A percentile compares a stretch with the other conserved stretches of the same genome.
Evolutionary conservation across 2,888 invertebrate genomes (phyloP).

Genomic region (Rhimphoctona megacephalus): DNA sequence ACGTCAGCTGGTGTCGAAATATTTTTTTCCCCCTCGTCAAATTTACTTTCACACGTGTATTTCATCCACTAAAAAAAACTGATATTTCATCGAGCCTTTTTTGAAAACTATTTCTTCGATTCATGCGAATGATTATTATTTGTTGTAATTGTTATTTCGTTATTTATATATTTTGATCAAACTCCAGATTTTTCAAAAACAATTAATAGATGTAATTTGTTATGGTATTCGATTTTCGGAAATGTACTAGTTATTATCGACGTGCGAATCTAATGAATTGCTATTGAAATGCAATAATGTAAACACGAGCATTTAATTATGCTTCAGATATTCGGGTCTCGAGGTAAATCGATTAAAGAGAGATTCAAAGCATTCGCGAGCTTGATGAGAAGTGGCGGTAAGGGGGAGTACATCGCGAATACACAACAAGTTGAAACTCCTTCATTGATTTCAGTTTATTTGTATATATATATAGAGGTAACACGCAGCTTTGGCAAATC

Average conservation of each 20-base stretch:
- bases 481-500: not conserved
- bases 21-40: not conserved
- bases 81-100: no score
- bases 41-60: not conserved
- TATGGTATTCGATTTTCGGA: not conserved
- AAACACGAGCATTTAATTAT: constrained; percentile 33
- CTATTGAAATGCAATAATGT: constrained; percentile 25
- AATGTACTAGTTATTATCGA: not conserved
- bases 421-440: not conserved
- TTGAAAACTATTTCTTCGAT: not conserved
- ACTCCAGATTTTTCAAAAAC: not conserved
- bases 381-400: not conserved
- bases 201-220: not conserved
- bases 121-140: not conserved
- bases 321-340: not conserved
- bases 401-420: not conserved
- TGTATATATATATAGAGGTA: not conserved
- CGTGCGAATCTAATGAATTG: not conserved
- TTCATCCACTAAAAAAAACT: not conserved
- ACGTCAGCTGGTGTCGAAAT: not conserved
- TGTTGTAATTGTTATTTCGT: not conserved
- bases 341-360: constrained; percentile 34
- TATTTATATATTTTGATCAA: not conserved
- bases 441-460: constrained; percentile 1
- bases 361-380: constrained; percentile 23